Percentiles rank a stretch among this genome's conserved stretches.
Evolutionary conservation across 2,113 vertebrate genomes (phyloP).

Genomic region (Onychostruthus taczanowskii): DNA sequence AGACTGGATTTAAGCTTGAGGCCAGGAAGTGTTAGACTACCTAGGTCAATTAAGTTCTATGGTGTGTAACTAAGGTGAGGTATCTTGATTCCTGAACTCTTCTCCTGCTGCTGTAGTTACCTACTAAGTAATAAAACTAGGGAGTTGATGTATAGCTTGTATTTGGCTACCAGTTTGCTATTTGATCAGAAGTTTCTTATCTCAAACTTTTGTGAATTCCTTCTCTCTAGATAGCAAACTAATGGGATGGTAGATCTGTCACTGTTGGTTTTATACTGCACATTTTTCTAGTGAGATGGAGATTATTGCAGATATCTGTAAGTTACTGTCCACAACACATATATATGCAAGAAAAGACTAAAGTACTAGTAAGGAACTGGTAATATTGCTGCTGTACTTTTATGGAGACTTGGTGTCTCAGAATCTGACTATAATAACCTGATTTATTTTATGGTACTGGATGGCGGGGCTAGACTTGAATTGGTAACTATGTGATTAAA

Average conservation of each 20-base stretch:
- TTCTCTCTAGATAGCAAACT: not conserved
- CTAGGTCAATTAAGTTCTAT: not conserved
- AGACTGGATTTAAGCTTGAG: not conserved
- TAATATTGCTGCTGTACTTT: not conserved
- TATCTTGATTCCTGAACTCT: not conserved
- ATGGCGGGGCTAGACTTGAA: not conserved
- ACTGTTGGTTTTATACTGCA: not conserved
- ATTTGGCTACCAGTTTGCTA: not conserved
- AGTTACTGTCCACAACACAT: not conserved
- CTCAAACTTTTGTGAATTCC: not conserved
- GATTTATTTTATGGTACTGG: not conserved
- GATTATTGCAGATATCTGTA: not conserved
- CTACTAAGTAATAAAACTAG: not conserved
- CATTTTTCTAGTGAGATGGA: not conserved
- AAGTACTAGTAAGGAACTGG: not conserved
- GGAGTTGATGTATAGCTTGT: not conserved
- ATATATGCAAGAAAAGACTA: not conserved
- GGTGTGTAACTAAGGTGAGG: not conserved
- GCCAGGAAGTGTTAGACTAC: not conserved
- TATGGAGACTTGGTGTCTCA: not conserved
- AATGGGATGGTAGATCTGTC: not conserved
- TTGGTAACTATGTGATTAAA: not conserved
- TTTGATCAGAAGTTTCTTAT: not conserved
- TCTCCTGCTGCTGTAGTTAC: not conserved
- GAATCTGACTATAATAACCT: not conserved